Conservation (phyloP, 2,888 invertebrate species). For the Buathra laborator region DNA sequence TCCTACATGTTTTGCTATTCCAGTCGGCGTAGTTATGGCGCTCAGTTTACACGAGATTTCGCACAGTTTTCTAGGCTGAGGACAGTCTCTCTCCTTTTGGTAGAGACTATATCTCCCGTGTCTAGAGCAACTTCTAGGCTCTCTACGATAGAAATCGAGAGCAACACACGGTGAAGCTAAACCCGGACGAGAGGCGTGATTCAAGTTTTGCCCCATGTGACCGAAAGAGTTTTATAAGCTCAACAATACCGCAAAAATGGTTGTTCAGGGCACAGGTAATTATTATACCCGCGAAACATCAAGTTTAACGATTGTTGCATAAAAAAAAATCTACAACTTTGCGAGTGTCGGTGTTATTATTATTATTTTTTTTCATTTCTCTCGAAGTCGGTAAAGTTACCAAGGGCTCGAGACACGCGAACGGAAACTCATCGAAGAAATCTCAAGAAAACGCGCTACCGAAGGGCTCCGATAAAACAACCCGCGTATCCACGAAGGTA, state of each 20-base stretch:
- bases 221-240: constrained; percentile 5
- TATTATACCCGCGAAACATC: neutral
- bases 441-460: constrained; percentile 45
- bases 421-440: constrained; percentile 51
- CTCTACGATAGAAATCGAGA: constrained; percentile 14
- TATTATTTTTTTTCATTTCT: neutral
- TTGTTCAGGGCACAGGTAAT: constrained; percentile 54
- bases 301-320: neutral
- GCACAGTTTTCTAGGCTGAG: constrained; percentile 52
- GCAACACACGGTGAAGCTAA: constrained; percentile 1
- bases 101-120: constrained; percentile 15
- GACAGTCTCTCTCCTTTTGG: constrained; percentile 44
- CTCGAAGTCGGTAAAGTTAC: constrained; percentile 58
- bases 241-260: constrained; percentile 41
- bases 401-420: constrained; percentile 55
- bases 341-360: neutral
- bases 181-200: constrained; percentile 10
- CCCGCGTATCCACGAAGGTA: constrained; percentile 57
- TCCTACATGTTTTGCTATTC: constrained; percentile 49
- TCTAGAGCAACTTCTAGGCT: neutral
- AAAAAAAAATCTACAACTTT: neutral
- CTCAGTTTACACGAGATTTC: constrained; percentile 57
- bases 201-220: constrained; percentile 43
- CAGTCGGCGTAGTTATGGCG: constrained; percentile 57
- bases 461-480: constrained; percentile 40